Conservation (phyloP, 2,888 invertebrate species). For the Encarsia formosa region DNA sequence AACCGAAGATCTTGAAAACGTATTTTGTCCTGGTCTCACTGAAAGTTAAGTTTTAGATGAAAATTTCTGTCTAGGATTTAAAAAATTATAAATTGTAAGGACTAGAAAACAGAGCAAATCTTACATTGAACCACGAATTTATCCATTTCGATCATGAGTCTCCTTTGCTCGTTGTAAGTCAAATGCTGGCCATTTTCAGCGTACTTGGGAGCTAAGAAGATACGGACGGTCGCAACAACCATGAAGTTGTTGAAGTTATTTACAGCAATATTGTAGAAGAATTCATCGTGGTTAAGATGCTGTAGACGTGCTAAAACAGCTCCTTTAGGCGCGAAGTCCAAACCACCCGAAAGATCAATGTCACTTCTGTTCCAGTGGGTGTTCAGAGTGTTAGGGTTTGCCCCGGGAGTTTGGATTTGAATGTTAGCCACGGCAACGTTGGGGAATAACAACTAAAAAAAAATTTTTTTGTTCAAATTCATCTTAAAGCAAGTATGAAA, state of each 20-base stretch:
- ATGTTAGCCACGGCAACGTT: conserved; percentile 61
- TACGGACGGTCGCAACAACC: conserved; percentile 60
- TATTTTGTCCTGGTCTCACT: conserved; percentile 68
- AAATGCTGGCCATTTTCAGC: conserved; percentile 65
- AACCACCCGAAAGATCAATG: conserved; percentile 71
- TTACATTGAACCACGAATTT: conserved; percentile 64
- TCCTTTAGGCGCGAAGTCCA: conserved; percentile 78
- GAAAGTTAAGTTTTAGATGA: too few species aligned
- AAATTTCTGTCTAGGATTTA: too few species aligned
- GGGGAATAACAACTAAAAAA: conserved; percentile 59
- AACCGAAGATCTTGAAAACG: conserved; percentile 61
- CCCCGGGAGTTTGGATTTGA: neutral
- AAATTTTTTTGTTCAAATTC: too few species aligned
- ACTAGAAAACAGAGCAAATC: too few species aligned
- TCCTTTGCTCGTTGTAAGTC: conserved; percentile 60
- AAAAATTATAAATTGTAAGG: too few species aligned
- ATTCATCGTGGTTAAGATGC: conserved; percentile 72
- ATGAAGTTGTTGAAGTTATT: conserved; percentile 51
- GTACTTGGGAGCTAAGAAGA: conserved; percentile 64
- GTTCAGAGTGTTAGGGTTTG: conserved; percentile 46
- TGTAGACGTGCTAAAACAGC: conserved; percentile 69
- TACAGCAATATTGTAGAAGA: conserved; percentile 62
- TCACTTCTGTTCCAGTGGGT: conserved; percentile 80
- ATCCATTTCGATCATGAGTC: conserved; percentile 68
- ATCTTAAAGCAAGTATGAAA: too few species aligned